Base-by-base conservation (phyloP, 2,888 invertebrate genomes). In the Furcula furcula region DNA sequence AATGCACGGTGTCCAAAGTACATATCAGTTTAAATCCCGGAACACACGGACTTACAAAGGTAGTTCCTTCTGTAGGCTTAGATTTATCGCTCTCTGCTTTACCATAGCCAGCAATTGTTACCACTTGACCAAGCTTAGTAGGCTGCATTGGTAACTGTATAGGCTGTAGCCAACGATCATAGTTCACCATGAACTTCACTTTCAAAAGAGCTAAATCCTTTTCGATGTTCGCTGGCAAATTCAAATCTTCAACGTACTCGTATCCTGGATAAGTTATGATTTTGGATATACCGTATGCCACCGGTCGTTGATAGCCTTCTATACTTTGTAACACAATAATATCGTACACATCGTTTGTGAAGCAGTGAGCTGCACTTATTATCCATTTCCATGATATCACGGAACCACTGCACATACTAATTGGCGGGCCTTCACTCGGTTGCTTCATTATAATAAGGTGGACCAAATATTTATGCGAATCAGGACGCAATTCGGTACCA, bases 321-420 rank as follows among this genome's bases (percentile, higher is more conserved):
- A 29, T 26, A 7, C 31, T 16, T 14, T 48, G 45, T 4, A 39
- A 35, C 0, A 45, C 35, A 7, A 22, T 25, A 1, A 47, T 32
- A 1, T 23, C 18, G 0, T 14, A 12, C 0, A 18, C 27, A 2
- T 36, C 11, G 7, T 12, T n/a, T 1, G 2, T 3, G 15, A 66
- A 46, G 23, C 68, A 68, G 29, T 68, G 65, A 9, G 60, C 65
- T 0, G 66, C 41, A 5, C 55, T 54, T 21, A 66, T 29, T 7
- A 68, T 43, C 62, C 63, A 62, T 0, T 29, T 21, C 3, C 36
- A n/a, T 14, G 31, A 37, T 25, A 68, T 29, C 2, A 66, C 57
- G 3, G 65, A 65, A 9, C 61, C 66, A 29, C 60, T 65, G 19
- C 63, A 68, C 2, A 5, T n/a, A 3, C 7, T 40, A 2, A 15